Evolutionary conservation across 2,113 vertebrate genomes (phyloP).

Genomic region (Pteruthius melanotis): DNA sequence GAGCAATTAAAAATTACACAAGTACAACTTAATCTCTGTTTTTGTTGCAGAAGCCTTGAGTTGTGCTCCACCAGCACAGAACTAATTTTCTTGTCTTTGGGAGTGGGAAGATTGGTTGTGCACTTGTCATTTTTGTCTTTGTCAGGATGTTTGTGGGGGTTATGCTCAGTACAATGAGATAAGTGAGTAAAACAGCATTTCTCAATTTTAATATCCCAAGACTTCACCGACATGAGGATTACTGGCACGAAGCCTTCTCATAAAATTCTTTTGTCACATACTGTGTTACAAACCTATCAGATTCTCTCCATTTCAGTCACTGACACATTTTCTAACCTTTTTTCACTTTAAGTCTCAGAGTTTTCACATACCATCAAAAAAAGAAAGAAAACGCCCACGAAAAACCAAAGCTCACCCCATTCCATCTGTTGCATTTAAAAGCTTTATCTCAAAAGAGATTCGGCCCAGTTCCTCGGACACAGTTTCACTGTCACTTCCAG

Average conservation of each 20-base stretch:
- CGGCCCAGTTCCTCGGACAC: background rate
- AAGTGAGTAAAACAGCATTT: background rate
- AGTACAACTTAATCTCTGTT: constrained; percentile 3
- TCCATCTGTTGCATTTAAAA: background rate
- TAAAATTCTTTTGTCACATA: background rate
- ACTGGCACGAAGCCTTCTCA: background rate
- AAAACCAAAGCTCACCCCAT: background rate
- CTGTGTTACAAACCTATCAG: background rate
- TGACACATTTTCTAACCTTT: background rate
- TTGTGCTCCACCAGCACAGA: background rate
- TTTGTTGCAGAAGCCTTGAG: background rate
- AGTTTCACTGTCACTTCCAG: background rate
- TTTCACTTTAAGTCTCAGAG: background rate
- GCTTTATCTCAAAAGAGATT: background rate
- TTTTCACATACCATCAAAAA: background rate
- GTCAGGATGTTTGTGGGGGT: background rate
- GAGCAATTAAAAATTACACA: background rate
- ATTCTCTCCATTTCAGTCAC: background rate
- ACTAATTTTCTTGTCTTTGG: background rate
- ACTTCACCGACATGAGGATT: background rate
- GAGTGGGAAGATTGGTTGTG: background rate
- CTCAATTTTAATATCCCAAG: background rate
- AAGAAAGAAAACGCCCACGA: background rate
- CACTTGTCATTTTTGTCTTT: background rate
- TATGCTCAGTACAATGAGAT: background rate